These are phyloP conservation scores for Delphinapterus leucas DNA, from an alignment of 2,113 vertebrate species.

Conservation along the genomic window DNA sequence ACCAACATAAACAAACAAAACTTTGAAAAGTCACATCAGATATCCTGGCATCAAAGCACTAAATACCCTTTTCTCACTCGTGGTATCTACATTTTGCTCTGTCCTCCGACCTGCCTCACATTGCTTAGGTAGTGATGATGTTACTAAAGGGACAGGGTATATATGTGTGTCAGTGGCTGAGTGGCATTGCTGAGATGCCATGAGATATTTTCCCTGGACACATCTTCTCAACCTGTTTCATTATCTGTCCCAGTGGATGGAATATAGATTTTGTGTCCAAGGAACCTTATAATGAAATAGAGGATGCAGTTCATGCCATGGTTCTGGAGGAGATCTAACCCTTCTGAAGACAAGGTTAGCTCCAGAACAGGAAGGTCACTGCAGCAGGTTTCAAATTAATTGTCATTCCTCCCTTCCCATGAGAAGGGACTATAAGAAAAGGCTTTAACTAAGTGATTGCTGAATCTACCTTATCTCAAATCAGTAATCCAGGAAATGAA, in stretches of 20 bases:
- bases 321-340: not conserved
- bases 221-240: not conserved
- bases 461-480: not conserved
- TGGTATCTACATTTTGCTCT: not conserved
- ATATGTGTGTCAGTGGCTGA: not conserved
- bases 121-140: no score
- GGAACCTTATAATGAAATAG: not conserved
- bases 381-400: not conserved
- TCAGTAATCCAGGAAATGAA: not conserved
- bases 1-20: not conserved
- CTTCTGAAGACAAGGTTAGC: not conserved
- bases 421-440: not conserved
- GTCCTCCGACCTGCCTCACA: not conserved
- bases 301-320: not conserved
- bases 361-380: no score
- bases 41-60: not conserved
- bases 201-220: not conserved
- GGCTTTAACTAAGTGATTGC: not conserved
- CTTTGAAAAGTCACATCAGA: not conserved
- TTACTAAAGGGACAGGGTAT: not conserved
- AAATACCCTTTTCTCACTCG: no score
- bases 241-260: not conserved
- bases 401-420: not conserved
- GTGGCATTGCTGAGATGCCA: not conserved
- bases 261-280: no score